Evolutionary conservation across 2,888 invertebrate species (phyloP).

Genomic region (Itoplectis maculator): DNA sequence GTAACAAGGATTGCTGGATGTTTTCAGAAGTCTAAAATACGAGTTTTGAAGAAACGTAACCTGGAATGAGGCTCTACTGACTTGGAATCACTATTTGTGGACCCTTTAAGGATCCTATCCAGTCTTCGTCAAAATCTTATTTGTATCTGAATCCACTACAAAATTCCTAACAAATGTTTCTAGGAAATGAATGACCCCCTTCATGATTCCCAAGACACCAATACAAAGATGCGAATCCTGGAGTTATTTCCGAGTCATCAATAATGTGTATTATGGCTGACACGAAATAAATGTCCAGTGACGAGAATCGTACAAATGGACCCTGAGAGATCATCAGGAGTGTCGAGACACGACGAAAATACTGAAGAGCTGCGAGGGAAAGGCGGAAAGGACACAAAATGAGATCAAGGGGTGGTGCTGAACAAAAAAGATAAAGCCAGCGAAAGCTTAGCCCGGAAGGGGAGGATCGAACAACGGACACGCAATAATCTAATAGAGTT

Average conservation of each 20-base stretch:
- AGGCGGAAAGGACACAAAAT: background rate
- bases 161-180: too few relatives aligned
- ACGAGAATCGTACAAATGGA: background rate
- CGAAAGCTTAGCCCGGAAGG: background rate
- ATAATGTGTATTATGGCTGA: background rate
- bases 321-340: background rate
- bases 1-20: background rate
- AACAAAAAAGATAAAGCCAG: background rate
- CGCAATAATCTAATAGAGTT: constrained; percentile 45
- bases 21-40: background rate
- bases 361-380: background rate
- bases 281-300: background rate
- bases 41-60: background rate
- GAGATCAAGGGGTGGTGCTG: constrained; percentile 20
- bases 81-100: too few relatives aligned
- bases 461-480: constrained; percentile 34
- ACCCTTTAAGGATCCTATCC: too few relatives aligned
- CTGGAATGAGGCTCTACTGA: too few relatives aligned
- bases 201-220: background rate
- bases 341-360: background rate
- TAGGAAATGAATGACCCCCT: too few relatives aligned
- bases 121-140: too few relatives aligned
- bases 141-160: too few relatives aligned
- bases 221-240: background rate
- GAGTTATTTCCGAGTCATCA: background rate